Conservation (phyloP, 1,140 invertebrate species). For the Acromyrmex charruanus region DNA sequence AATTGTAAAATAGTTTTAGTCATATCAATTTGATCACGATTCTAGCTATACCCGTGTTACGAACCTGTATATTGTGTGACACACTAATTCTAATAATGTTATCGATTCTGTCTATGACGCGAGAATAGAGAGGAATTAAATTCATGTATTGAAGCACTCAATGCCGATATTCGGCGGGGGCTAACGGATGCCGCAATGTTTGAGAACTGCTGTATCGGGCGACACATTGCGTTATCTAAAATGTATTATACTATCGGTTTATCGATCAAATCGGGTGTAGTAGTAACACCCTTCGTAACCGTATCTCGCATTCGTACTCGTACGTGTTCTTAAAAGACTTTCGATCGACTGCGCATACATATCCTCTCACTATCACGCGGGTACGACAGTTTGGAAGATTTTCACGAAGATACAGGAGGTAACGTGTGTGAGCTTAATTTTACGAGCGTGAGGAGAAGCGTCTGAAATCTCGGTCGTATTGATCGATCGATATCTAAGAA, state of each 20-base stretch:
- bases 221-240: slow-evolving; percentile 63
- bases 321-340: slow-evolving; percentile 60
- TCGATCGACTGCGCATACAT: slow-evolving; percentile 31
- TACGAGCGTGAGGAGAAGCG: slow-evolving; percentile 43
- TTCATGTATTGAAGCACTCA: slow-evolving; percentile 60
- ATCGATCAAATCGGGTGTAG: slow-evolving; percentile 49
- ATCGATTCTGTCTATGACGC: slow-evolving; percentile 49
- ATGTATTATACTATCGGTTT: slow-evolving; percentile 63
- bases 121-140: slow-evolving; percentile 49
- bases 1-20: background rate
- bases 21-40: background rate
- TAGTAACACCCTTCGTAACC: background rate
- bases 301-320: slow-evolving; percentile 50
- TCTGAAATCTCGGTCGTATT: slow-evolving; percentile 36
- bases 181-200: slow-evolving; percentile 44
- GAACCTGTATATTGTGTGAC: background rate
- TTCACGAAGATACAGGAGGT: slow-evolving; percentile 48
- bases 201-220: slow-evolving; percentile 61
- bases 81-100: slow-evolving; percentile 54
- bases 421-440: slow-evolving; percentile 61
- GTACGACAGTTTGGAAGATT: slow-evolving; percentile 54
- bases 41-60: background rate
- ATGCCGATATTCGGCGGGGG: slow-evolving; percentile 43
- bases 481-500: slow-evolving; percentile 46
- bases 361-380: slow-evolving; percentile 35